Evolutionary conservation across 2,113 vertebrate genomes (phyloP), one percentile per base, ranked within the genome.

Genomic region (Pseudorasbora parva): DNA sequence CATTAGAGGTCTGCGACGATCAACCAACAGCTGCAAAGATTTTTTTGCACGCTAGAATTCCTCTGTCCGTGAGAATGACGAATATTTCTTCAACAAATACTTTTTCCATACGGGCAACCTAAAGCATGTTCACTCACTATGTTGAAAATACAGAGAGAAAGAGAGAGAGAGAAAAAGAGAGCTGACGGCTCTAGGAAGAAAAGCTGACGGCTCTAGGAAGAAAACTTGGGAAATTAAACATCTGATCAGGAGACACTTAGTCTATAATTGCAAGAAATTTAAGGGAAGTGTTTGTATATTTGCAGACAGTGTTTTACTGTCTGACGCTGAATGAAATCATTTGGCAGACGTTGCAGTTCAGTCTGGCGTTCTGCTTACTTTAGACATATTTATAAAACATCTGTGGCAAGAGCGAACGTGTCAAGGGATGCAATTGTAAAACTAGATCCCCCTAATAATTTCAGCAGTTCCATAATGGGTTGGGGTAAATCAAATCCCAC

Each of bases 21-120:
- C 88, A 74, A 59, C 76, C 87, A 89, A 91, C 92, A 93, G 93
- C 92, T 92, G 91, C 90, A 84, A 88, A 83, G 87, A 79, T 68
- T 85, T 85, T 37, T 87, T 69, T 21, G 73, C 71, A 83, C 45
- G 81, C 85, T 72, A 68, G 82, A 59, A 79, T 82, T 88, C 54
- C 84, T 49, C 74, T 64, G 71, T 79, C 47, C n/a, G 41, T 83
- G 76, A 83, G 86, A 85, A 83, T 75, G 69, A 87, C 54, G 60
- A 85, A 79, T 54, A 57, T 41, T 84, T 77, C 78, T 87, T 81
- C 77, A 73, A 77, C 85, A 82, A 79, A 43, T 33, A 43, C 49
- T 43, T 68, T 51, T 74, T 66, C 78, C 76, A 45, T 51, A 82
- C 25, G 75, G 27, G 78, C 69, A 57, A 60, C 69, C 62, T 51